phyloP scores from a whole-genome alignment of 2,113 vertebrate genomes.

The Mandrillus leucophaeus region DNA sequence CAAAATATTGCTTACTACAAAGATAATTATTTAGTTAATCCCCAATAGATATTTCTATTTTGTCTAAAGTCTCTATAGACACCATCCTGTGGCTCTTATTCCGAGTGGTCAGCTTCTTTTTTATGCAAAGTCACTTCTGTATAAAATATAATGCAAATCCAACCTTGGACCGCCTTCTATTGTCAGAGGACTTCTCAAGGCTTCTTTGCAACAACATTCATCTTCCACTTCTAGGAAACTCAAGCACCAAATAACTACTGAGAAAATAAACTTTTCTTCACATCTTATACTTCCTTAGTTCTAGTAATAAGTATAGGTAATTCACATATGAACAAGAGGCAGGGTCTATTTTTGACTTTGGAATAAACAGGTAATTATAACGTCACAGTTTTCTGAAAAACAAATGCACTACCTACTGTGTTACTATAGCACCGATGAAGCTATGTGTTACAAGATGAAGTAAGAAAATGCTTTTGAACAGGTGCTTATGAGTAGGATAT shows the following conservation, averaged over 20 bases:
- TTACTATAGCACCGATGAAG: neutral
- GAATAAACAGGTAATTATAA: neutral
- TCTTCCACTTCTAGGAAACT: neutral
- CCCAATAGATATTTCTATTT: neutral
- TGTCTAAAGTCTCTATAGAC: neutral
- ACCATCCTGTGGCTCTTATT: neutral
- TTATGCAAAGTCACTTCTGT: neutral
- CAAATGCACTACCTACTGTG: neutral
- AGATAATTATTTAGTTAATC: constrained; percentile 38
- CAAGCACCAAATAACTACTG: neutral
- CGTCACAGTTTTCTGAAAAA: neutral
- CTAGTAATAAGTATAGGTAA: neutral
- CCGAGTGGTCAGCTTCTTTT: neutral
- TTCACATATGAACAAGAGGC: neutral
- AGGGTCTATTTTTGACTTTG: neutral
- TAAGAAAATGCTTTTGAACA: neutral
- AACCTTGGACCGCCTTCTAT: neutral
- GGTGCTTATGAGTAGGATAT: neutral
- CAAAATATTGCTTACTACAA: neutral
- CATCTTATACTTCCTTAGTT: neutral
- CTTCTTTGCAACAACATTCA: neutral
- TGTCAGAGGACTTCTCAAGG: neutral
- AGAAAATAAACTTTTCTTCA: neutral
- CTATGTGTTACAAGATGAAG: neutral
- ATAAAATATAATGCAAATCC: neutral